phyloP scores from a whole-genome alignment of 2,888 invertebrate genomes.

The Drosophila longiperda region DNA sequence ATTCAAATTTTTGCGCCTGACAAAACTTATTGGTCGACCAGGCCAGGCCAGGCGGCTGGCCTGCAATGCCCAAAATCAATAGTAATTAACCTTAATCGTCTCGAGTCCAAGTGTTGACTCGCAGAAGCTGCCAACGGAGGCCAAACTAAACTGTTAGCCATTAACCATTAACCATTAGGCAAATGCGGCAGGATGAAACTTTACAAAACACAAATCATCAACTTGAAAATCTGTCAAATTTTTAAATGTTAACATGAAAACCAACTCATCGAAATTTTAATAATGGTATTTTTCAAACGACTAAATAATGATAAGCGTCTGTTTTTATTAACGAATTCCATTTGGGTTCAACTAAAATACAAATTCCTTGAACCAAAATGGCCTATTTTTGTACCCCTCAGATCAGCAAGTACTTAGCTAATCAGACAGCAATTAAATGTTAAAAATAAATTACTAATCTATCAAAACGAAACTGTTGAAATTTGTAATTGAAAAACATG shows the following conservation, averaged over 20 bases:
- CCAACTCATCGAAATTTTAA: neutral
- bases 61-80: constrained; percentile 65
- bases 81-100: constrained; percentile 76
- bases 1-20: constrained; percentile 64
- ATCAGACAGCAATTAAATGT: neutral
- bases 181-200: constrained; percentile 21
- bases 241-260: neutral
- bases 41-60: constrained; percentile 2
- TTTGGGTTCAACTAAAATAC: neutral
- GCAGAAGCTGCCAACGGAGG: constrained; percentile 36
- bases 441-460: neutral
- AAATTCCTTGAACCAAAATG: neutral
- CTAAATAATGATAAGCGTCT: neutral
- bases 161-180: constrained; percentile 17
- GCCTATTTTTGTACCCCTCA: neutral
- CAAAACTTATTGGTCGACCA: constrained; percentile 40
- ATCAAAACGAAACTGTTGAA: neutral
- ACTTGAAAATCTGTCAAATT: neutral
- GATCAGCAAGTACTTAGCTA: neutral
- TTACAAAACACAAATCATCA: constrained; percentile 6
- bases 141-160: constrained; percentile 10
- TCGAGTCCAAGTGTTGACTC: constrained; percentile 42
- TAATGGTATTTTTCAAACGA: neutral
- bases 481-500: neutral
- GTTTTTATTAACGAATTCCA: neutral